phyloP scores from a whole-genome alignment of 1,140 invertebrate species.

The Pseudachorutes palmiensis region DNA sequence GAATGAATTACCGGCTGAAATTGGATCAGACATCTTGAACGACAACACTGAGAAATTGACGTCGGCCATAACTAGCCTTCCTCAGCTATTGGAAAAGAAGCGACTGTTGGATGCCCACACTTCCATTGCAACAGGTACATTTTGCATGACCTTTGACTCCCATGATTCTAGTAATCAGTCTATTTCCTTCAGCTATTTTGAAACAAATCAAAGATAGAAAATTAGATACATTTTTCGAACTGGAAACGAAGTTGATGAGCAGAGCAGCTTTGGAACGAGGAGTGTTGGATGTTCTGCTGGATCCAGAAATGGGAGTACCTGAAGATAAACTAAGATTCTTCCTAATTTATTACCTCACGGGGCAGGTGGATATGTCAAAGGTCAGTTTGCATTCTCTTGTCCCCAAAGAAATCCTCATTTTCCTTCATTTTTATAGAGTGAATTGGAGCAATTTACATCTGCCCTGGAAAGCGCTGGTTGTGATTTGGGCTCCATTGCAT shows the following conservation, averaged over 20 bases:
- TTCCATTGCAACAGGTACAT: constrained; percentile 78
- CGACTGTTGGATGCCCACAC: constrained; percentile 97
- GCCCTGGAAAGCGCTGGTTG: constrained; percentile 73
- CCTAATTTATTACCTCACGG: constrained; percentile 84
- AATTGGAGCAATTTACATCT: constrained; percentile 70
- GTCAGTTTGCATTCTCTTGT: constrained; percentile 41
- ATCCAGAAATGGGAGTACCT: constrained; percentile 71
- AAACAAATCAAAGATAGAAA: constrained; percentile 85
- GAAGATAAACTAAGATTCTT: constrained; percentile 93
- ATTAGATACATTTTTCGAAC: constrained; percentile 91
- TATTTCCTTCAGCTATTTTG: constrained; percentile 57
- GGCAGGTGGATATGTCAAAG: constrained; percentile 67
- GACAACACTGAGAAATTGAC: constrained; percentile 92
- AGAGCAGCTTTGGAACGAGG: constrained; percentile 61
- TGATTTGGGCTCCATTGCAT: constrained; percentile 65
- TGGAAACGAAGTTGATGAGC: constrained; percentile 95
- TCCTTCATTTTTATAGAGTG: constrained; percentile 45
- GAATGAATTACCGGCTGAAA: constrained; percentile 21
- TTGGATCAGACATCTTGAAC: constrained; percentile 63
- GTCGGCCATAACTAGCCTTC: constrained; percentile 87
- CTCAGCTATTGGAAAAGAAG: constrained; percentile 94
- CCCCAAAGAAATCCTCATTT: too few relatives aligned
- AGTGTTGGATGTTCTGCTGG: constrained; percentile 70
- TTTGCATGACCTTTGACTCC: constrained; percentile 6
- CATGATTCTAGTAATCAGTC: constrained; percentile 14